These are phyloP conservation scores for Corythaeola cristata DNA, from an alignment of 2,113 vertebrate species.

Conservation along the genomic window DNA sequence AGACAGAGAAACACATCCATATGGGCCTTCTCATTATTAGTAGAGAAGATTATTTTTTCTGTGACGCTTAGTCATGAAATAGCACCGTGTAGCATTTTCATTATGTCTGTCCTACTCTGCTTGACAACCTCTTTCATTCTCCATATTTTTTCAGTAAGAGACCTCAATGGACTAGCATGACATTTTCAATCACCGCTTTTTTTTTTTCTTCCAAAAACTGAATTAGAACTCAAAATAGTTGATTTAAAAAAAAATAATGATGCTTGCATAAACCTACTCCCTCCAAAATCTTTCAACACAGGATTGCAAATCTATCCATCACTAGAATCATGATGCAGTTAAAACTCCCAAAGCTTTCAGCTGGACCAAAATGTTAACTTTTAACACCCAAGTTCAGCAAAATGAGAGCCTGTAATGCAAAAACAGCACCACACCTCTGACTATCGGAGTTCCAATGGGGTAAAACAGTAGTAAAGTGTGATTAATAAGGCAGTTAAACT, in stretches of 20 bases:
- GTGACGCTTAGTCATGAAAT: neutral
- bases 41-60: neutral
- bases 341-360: neutral
- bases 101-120: neutral
- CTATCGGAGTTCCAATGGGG: neutral
- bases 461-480: constrained; percentile 9
- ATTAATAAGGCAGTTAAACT: constrained; percentile 46
- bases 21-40: neutral
- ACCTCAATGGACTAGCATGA: neutral
- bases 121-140: neutral
- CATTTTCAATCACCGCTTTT: neutral
- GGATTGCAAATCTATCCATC: neutral
- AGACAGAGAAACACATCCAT: neutral
- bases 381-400: neutral
- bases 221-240: neutral
- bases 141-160: neutral
- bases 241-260: neutral
- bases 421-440: neutral
- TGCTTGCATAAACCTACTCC: neutral
- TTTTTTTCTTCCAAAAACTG: neutral
- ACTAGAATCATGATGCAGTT: neutral
- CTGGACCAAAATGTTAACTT: neutral
- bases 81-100: neutral
- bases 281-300: neutral
- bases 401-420: neutral